These are phyloP conservation scores for Arremon brunneinucha DNA, from an alignment of 2,797 vertebrate species.

Conservation along the genomic window DNA sequence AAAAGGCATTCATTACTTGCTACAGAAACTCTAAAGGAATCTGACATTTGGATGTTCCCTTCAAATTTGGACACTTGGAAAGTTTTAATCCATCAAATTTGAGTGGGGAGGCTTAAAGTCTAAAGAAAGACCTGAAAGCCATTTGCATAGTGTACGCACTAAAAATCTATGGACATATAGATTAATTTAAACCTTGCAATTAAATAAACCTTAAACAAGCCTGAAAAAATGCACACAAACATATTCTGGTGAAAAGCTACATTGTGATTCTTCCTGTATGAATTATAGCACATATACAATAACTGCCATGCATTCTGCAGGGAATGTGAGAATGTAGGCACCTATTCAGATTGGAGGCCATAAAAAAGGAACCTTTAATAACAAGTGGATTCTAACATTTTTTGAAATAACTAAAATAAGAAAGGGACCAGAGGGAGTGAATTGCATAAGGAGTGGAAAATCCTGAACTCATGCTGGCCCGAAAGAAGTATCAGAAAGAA, in stretches of 20 bases:
- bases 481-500: slow-evolving; percentile 47
- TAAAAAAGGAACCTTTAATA: slow-evolving; percentile 32
- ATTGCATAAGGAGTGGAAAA: slow-evolving; percentile 39
- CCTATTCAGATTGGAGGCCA: slow-evolving; percentile 29
- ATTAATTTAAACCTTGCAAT: background rate
- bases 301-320: slow-evolving; percentile 8
- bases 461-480: slow-evolving; percentile 65
- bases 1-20: background rate
- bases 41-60: background rate
- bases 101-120: background rate
- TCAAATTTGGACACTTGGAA: background rate
- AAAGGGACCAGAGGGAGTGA: slow-evolving; percentile 41
- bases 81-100: background rate
- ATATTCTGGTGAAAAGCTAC: background rate
- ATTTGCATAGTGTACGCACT: background rate
- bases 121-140: background rate
- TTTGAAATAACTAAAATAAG: slow-evolving; percentile 41
- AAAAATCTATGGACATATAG: background rate
- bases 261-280: background rate
- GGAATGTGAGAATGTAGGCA: slow-evolving; percentile 28
- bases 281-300: background rate
- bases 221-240: slow-evolving; percentile 14
- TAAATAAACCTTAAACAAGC: background rate
- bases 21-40: background rate
- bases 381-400: slow-evolving; percentile 34